A percentile compares a stretch with the other conserved stretches of the same genome.
Conservation (phyloP, 2,888 invertebrate genomes). For the Myathropa florea region DNA sequence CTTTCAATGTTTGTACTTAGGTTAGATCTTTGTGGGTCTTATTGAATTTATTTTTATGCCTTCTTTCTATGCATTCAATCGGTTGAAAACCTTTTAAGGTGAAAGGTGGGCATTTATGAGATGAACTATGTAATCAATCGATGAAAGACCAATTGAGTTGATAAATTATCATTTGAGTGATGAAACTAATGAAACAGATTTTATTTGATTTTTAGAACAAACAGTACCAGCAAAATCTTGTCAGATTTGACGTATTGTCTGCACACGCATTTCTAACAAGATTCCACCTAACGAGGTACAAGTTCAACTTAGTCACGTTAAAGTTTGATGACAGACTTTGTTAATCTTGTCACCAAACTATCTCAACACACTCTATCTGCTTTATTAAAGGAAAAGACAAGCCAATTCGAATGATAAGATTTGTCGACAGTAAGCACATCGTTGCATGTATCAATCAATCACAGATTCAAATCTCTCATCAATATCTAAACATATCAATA, state of each 20-base stretch:
- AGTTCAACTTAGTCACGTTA: background rate
- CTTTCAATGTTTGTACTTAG: too few species aligned
- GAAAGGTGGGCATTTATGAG: too few species aligned
- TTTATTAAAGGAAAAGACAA: background rate
- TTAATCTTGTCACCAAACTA: background rate
- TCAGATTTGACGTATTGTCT: background rate
- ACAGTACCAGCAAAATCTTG: too few species aligned
- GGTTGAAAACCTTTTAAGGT: too few species aligned
- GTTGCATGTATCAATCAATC: background rate
- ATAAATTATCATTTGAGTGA: too few species aligned
- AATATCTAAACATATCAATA: background rate
- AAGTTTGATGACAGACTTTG: background rate
- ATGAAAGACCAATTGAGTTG: too few species aligned
- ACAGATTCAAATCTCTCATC: background rate
- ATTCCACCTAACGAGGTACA: background rate
- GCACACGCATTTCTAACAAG: background rate
- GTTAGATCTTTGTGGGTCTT: too few species aligned
- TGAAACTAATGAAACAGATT: too few species aligned
- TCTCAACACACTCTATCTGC: background rate
- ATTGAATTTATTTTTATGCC: too few species aligned
- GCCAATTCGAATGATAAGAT: background rate
- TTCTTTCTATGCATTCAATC: too few species aligned
- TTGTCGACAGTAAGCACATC: background rate
- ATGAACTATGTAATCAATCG: too few species aligned
- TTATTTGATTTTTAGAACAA: background rate